Base-by-base conservation (phyloP, 1,140 invertebrate species). In the Callitettix versicolor region DNA sequence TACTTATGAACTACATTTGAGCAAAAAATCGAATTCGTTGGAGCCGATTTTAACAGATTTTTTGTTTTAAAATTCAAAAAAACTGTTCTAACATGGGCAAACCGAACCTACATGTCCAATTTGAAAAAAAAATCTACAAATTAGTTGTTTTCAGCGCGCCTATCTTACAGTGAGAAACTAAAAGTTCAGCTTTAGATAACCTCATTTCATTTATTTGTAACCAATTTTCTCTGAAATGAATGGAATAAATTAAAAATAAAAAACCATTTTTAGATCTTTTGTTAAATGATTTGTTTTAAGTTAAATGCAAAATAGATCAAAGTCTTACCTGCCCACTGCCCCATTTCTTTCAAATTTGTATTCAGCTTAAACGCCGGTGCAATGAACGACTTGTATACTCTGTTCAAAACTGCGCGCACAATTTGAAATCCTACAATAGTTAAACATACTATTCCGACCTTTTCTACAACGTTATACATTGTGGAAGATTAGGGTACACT, bases 271-370 rank as follows among this genome's bases (percentile, higher is more conserved):
- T 17, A n/a, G 18, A 33, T 55, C 15, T 47, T 47, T 33, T 20
- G 12, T 21, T 24, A 22, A 55, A 33, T 7, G 20, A n/a, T 7
- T 21, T 52, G 18, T 21, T 14, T 15, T n/a, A 38, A 52, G 14
- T 42, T 21, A 20, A 40, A 21, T 21, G 21, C n/a, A n/a, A n/a
- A n/a, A 11, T 26, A 12, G 5, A 42, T n/a, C 11, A 34, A 62
- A 62, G 62, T 30, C 49, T 60, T 52, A 71, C 69, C 66, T 57
- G 68, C 69, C 69, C 69, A 71, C 51, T 62, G 58, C 17, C 68
- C 68, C 56, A 66, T 62, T 49, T 67, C 64, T 42, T 63, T 68
- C 48, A 69, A 59, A 56, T 71, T 60, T 9, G 64, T 60, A 59
- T 67, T 63, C 17, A 62, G 60, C 14, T 65, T 64, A n/a, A 71